Percentiles rank a stretch among this genome's conserved stretches.
Conservation (phyloP, 2,113 vertebrate species). For the Tor tambroides region DNA sequence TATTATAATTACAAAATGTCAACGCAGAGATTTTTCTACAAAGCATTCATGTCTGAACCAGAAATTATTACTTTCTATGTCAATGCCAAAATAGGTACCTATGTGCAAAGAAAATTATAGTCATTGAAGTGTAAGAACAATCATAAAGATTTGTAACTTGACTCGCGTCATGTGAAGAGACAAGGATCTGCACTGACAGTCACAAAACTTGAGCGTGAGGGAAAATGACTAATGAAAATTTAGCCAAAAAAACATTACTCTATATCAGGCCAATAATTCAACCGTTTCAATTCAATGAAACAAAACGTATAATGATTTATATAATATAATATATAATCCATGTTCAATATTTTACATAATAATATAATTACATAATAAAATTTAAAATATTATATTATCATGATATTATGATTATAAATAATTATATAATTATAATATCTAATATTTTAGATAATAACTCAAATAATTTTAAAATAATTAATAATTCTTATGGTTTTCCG, state of each 20-base stretch:
- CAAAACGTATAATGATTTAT: background rate
- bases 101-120: background rate
- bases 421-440: too few species aligned
- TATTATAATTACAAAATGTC: background rate
- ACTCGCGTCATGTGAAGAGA: background rate
- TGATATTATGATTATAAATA: too few species aligned
- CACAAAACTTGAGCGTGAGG: background rate
- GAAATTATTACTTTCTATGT: background rate
- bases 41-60: background rate
- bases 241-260: background rate
- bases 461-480: background rate
- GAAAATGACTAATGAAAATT: background rate
- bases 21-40: background rate
- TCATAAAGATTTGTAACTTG: background rate
- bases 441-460: too few species aligned
- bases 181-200: background rate
- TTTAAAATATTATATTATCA: too few species aligned
- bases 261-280: background rate
- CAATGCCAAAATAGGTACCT: background rate
- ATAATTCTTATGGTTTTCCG: background rate
- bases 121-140: background rate
- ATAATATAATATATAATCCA: background rate
- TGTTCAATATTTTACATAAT: background rate
- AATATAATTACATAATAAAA: background rate
- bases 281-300: background rate